These are phyloP conservation scores for Diplodus sargus DNA, from an alignment of 2,797 vertebrate species.

Conservation along the genomic window DNA sequence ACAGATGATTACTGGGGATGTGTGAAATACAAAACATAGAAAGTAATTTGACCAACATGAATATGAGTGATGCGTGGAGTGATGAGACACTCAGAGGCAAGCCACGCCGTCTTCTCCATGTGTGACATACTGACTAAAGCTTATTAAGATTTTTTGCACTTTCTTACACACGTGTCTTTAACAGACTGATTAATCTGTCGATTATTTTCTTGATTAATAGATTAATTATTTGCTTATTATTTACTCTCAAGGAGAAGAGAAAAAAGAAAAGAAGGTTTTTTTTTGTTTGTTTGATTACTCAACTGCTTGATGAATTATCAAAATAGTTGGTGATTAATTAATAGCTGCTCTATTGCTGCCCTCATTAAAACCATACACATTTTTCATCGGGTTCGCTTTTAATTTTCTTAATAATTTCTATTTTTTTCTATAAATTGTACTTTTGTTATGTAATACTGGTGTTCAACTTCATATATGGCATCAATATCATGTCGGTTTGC, in stretches of 20 bases:
- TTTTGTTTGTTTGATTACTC: no score
- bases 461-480: background rate
- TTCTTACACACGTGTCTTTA: background rate
- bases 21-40: background rate
- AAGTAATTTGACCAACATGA: background rate
- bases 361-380: background rate
- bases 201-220: no score
- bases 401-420: background rate
- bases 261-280: no score
- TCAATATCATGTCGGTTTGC: background rate
- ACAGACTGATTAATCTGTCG: background rate
- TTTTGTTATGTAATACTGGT: background rate
- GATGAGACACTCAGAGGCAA: background rate
- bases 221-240: no score
- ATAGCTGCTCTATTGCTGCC: no score
- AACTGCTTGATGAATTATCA: no score
- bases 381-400: background rate
- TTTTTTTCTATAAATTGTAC: background rate
- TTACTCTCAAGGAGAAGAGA: no score
- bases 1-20: background rate
- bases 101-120: background rate
- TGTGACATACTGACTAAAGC: no score
- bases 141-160: background rate
- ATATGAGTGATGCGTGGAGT: background rate
- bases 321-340: no score